Percentiles rank a stretch among this genome's conserved stretches.
Conservation (phyloP, 2,113 vertebrate genomes). For the Aphelocoma coerulescens region DNA sequence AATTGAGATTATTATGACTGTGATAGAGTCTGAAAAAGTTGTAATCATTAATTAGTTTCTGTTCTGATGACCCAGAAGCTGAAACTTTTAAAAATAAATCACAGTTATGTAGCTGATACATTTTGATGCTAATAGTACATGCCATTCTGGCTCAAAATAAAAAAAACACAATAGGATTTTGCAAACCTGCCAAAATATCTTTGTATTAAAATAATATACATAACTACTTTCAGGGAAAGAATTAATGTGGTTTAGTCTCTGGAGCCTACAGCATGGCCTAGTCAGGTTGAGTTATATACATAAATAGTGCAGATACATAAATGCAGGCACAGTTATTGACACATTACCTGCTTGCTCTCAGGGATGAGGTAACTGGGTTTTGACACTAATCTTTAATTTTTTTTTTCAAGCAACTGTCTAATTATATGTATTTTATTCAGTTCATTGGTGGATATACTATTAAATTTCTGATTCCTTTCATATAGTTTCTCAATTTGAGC, state of each 20-base stretch:
- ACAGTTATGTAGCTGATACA: background rate
- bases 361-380: constrained; percentile 1
- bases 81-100: constrained; percentile 3
- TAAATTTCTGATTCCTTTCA: constrained; percentile 22
- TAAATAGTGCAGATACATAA: constrained; percentile 5
- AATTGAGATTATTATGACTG: constrained; percentile 32
- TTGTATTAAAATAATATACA: constrained; percentile 24
- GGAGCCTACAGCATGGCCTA: constrained; percentile 26
- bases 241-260: constrained; percentile 26
- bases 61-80: constrained; percentile 40
- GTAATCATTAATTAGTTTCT: constrained; percentile 33
- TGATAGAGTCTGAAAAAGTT: constrained; percentile 12
- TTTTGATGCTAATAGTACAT: constrained; percentile 20
- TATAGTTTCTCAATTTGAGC: constrained; percentile 6
- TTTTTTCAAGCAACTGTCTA: background rate
- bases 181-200: constrained; percentile 17
- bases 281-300: background rate
- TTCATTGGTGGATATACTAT: constrained; percentile 26
- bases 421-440: constrained; percentile 47
- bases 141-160: background rate
- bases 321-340: background rate
- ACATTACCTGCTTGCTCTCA: constrained; percentile 35
- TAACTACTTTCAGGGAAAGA: constrained; percentile 17
- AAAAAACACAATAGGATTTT: constrained; percentile 25
- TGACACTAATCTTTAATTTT: constrained; percentile 32